Evolutionary conservation across 2,113 vertebrate species (phyloP), one percentile per base, ranked within the genome.

Genomic region (Clarias batrachus): DNA sequence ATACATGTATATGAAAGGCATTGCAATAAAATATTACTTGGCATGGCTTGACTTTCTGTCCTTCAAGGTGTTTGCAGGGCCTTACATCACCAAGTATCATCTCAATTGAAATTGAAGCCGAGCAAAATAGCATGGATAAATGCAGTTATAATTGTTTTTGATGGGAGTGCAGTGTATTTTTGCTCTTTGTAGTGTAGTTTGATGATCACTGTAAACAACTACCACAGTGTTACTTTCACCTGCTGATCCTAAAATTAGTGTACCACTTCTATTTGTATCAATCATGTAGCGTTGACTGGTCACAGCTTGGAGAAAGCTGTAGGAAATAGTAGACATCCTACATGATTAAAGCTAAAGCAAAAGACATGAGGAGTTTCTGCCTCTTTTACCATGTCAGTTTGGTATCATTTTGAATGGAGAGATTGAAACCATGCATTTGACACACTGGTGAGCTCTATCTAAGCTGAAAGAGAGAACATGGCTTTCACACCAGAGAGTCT

Each of bases 401-500:
- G 86, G 52, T 66, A 86, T 88, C 66, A 62, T 79, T 76, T 74
- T 70, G 82, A 84, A 84, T 78, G 59, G 74, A 88, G 27, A 88
- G 80, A 86, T 84, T 77, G 76, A 88, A 86, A 86, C 74, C 17
- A 78, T 59, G 54, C 74, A 30, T 66, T 88, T 88, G 89, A 88
- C 84, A 90, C 76, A 56, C 74, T 68, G 71, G 81, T 86, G 74
- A 77, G 84, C 73, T 83, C 86, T 16, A 78, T 65, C 86, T 74
- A 63, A 62, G 83, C 60, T 83, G 60, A 81, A 82, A 59, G 82
- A 90, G 78, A 87, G 71, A 85, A 85, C 41, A 77, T 60, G 48
- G 83, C 80, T 87, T 85, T 89, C 89, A 88, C 89, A 85, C 87
- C 83, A 62, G 87, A 85, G 78, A 85, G 73, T 82, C 86, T 84